These are phyloP conservation scores for Bursaphelenchus okinawaensis DNA, from an alignment of 2,888 invertebrate species.

Conservation along the genomic window DNA sequence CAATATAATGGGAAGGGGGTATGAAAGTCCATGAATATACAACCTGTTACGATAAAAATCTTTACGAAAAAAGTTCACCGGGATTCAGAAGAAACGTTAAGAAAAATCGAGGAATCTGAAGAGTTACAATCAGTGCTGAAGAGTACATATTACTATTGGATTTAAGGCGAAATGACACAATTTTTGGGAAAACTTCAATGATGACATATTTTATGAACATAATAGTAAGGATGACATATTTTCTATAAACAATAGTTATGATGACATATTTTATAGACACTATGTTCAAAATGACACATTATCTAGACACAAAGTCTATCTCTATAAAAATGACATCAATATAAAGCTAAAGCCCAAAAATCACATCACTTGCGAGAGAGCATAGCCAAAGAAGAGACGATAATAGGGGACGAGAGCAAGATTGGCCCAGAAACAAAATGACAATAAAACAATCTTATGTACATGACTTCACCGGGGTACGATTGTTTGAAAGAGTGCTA, in stretches of 20 bases:
- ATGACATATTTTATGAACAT: not conserved
- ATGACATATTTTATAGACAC: no score
- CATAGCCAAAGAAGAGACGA: not conserved
- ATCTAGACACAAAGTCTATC: no score
- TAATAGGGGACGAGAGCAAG: not conserved
- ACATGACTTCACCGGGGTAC: constrained; percentile 15
- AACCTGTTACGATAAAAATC: not conserved
- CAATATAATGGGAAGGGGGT: not conserved
- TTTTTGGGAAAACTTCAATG: not conserved
- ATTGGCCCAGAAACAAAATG: not conserved
- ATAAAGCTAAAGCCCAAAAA: not conserved
- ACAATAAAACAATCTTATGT: constrained; percentile 3
- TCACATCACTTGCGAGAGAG: not conserved
- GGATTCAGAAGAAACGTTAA: not conserved
- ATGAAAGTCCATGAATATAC: not conserved
- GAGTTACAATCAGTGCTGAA: not conserved
- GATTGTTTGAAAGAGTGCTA: not conserved
- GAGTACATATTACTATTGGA: no score
- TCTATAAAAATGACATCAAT: no score
- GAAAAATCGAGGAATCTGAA: not conserved
- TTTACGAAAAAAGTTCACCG: not conserved
- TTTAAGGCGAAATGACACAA: no score
- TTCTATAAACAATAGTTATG: no score
- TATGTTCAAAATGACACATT: no score
- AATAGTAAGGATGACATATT: no score